Evolutionary conservation across 1,140 invertebrate species (phyloP).

Genomic region (Hycleus phaleratus): DNA sequence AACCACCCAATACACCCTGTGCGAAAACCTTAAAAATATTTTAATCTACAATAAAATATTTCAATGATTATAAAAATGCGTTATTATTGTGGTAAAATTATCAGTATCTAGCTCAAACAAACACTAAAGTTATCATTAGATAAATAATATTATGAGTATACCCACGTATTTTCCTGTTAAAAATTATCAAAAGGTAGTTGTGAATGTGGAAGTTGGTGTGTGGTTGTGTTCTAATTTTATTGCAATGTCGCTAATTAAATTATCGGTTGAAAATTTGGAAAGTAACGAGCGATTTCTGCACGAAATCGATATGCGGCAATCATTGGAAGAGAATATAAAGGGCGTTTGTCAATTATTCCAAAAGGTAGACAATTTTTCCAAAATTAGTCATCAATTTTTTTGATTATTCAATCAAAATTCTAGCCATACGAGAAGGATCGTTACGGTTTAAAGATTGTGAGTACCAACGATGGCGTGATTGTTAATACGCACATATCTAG

Average conservation of each 20-base stretch:
- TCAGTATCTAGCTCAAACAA: conserved; percentile 11
- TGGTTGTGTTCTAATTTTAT: too few relatives aligned
- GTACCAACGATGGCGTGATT: conserved; percentile 19
- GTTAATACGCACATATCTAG: conserved; percentile 25
- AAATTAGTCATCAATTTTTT: neutral
- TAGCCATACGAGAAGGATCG: conserved; percentile 18
- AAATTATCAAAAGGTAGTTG: neutral
- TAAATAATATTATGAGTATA: too few relatives aligned
- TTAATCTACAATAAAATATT: too few relatives aligned
- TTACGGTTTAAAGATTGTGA: conserved; percentile 28
- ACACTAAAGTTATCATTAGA: conserved; percentile 5
- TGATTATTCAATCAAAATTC: neutral
- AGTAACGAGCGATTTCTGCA: conserved; percentile 25
- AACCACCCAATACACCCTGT: conserved; percentile 64
- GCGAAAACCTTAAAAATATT: conserved; percentile 36
- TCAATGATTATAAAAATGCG: too few relatives aligned
- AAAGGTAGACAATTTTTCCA: neutral
- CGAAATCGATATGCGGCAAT: conserved; percentile 26
- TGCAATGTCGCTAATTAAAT: conserved; percentile 9
- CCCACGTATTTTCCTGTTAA: too few relatives aligned
- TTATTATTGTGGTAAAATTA: conserved; percentile 3
- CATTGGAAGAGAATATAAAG: conserved; percentile 24
- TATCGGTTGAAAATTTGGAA: conserved; percentile 22
- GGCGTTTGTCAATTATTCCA: conserved; percentile 19
- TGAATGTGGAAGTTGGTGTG: too few relatives aligned